Conservation (phyloP, 2,797 vertebrate genomes). For the Sebastes kiyomatsui region DNA sequence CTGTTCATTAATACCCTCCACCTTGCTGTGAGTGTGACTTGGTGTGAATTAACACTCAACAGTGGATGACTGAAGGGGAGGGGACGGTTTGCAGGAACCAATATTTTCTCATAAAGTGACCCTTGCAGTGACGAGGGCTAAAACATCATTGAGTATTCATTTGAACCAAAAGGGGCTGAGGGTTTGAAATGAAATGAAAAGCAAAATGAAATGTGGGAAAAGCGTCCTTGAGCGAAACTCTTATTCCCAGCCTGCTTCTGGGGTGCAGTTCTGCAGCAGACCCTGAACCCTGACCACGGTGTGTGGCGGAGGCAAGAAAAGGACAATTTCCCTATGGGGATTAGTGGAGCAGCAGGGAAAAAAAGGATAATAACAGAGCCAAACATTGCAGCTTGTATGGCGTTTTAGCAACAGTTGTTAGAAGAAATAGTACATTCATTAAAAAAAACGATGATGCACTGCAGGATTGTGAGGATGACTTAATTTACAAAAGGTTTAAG, state of each 20-base stretch:
- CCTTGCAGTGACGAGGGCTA: background rate
- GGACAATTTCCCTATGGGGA: background rate
- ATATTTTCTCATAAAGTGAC: background rate
- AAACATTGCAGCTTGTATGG: background rate
- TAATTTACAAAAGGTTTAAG: background rate
- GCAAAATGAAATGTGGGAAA: background rate
- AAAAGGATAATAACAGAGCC: background rate
- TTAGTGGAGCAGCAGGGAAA: background rate
- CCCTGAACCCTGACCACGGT: slow-evolving; percentile 7
- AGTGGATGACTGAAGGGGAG: background rate
- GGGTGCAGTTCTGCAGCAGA: background rate
- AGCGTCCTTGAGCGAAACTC: slow-evolving; percentile 4
- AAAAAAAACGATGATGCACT: background rate
- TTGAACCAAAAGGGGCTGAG: background rate
- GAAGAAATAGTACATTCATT: background rate
- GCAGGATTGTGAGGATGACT: background rate
- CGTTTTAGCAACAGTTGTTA: background rate
- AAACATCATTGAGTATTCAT: slow-evolving; percentile 12
- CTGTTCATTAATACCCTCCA: background rate
- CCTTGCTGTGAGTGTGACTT: background rate
- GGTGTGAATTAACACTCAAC: background rate
- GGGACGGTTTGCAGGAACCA: background rate
- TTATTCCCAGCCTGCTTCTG: background rate
- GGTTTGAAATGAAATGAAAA: slow-evolving; percentile 15
- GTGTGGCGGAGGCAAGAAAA: background rate